Evolutionary conservation across 2,797 vertebrate species (phyloP).

Genomic region (Sebastes aleutianus): DNA sequence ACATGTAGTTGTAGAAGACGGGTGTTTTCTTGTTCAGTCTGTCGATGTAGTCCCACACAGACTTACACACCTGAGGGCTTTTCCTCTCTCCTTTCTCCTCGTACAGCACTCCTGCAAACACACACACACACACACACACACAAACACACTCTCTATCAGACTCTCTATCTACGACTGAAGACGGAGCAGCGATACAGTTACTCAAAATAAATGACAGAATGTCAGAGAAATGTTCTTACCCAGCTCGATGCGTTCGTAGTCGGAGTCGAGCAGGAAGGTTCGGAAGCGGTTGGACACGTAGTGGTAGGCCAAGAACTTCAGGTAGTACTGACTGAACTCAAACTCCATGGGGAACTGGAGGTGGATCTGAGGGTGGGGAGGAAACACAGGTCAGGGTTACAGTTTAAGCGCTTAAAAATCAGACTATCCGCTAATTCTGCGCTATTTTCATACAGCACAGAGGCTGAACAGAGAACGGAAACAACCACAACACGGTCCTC

Average conservation of each 20-base stretch:
- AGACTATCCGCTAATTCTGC: too few species aligned
- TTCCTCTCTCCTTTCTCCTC: constrained; percentile 94
- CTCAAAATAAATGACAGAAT: not conserved
- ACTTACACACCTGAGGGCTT: constrained; percentile 86
- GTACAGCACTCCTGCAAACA: constrained; percentile 88
- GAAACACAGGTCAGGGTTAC: not conserved
- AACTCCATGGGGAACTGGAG: constrained; percentile 99
- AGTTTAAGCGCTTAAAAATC: too few species aligned
- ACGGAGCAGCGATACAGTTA: too few species aligned
- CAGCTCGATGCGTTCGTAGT: constrained; percentile 96
- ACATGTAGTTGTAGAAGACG: constrained; percentile 97
- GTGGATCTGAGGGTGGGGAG: constrained; percentile 84
- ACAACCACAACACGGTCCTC: too few species aligned
- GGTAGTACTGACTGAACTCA: constrained; percentile 98
- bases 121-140: not conserved
- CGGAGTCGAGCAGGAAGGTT: constrained; percentile 95
- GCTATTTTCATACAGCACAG: too few species aligned
- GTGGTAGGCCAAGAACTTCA: constrained; percentile 98
- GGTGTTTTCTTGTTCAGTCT: constrained; percentile 91
- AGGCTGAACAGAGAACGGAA: too few species aligned
- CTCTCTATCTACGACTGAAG: not conserved
- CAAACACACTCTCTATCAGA: not conserved
- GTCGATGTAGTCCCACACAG: constrained; percentile 96
- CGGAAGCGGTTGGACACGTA: constrained; percentile 96
- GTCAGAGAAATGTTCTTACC: constrained; percentile 75